phyloP scores from a whole-genome alignment of 2,888 invertebrate species.

The Monoplex corrugatus region DNA sequence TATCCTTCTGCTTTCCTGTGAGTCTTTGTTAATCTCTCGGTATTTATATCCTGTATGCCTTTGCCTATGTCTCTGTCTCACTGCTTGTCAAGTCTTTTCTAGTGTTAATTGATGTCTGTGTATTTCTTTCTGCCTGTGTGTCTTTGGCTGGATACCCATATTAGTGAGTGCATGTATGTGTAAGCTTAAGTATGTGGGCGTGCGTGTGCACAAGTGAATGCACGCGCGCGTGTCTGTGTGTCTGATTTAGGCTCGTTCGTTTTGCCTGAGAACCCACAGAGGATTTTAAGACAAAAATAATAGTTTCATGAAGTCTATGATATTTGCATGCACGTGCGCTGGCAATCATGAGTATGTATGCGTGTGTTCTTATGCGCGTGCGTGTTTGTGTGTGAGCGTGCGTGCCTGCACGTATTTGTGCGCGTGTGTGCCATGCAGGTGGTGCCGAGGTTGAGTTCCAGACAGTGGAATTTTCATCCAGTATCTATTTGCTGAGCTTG shows the following conservation, averaged over 20 bases:
- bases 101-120: too few species aligned
- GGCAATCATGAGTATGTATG: background rate
- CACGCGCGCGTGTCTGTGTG: background rate
- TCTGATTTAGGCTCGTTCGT: too few species aligned
- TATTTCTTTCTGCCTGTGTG: too few species aligned
- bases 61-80: too few species aligned
- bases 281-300: too few species aligned
- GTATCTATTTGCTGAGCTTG: constrained; percentile 76
- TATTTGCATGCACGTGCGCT: too few species aligned
- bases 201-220: background rate
- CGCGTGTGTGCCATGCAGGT: background rate
- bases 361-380: background rate
- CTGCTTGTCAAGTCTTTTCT: too few species aligned
- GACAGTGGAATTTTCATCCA: constrained; percentile 72
- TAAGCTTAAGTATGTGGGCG: background rate
- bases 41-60: background rate
- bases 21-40: background rate
- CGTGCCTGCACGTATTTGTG: background rate
- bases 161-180: too few species aligned
- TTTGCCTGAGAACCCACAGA: too few species aligned
- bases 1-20: too few species aligned
- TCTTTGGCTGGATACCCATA: too few species aligned
- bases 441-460: background rate
- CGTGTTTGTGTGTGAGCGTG: background rate
- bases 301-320: too few species aligned